Percentiles rank a stretch among this genome's conserved stretches.
phyloP scores from a whole-genome alignment of 2,113 vertebrate genomes.

The Mesitornis unicolor region DNA sequence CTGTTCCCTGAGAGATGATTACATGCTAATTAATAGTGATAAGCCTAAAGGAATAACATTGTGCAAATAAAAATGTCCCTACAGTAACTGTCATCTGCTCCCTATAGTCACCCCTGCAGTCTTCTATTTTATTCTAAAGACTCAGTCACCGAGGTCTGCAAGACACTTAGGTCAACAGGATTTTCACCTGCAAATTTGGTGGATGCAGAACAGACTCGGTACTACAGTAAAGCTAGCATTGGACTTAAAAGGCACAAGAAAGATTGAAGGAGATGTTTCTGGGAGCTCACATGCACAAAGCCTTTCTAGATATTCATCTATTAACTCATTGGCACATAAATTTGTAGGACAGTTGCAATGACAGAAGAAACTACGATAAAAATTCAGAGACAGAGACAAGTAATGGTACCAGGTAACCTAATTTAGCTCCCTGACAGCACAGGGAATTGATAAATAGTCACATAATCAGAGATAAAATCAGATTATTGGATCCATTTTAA shows the following conservation, averaged over 20 bases:
- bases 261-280: neutral
- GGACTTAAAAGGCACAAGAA: neutral
- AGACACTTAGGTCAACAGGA: neutral
- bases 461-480: constrained; percentile 30
- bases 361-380: neutral
- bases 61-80: neutral
- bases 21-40: neutral
- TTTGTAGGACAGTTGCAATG: neutral
- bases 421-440: constrained; percentile 18
- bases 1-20: neutral
- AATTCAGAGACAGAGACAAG: neutral
- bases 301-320: constrained; percentile 16
- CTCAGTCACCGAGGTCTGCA: accelerated
- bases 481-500: constrained; percentile 18
- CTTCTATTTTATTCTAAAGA: neutral
- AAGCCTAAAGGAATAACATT: neutral
- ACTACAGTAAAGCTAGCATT: neutral
- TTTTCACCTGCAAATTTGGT: neutral
- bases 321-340: constrained; percentile 1
- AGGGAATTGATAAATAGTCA: constrained; percentile 12
- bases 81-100: neutral
- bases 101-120: neutral
- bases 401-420: neutral
- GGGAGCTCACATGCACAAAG: neutral
- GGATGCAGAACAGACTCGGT: neutral